Conservation (phyloP, 2,888 invertebrate genomes). For the Xylophagus ater region DNA sequence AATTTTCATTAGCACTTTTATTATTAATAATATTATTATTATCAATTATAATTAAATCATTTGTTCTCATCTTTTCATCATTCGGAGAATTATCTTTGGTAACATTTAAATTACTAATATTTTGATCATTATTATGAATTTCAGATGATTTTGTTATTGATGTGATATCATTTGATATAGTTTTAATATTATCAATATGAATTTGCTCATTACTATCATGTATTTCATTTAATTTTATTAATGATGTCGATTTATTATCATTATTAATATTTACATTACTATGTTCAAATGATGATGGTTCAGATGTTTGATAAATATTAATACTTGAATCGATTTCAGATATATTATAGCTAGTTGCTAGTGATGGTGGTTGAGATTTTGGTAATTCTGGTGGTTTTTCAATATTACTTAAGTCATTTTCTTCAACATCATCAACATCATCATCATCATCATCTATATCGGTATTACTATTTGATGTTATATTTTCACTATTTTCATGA, state of each 20-base stretch:
- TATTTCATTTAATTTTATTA: constrained; percentile 3
- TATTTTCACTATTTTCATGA: background rate
- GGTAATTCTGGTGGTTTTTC: constrained; percentile 24
- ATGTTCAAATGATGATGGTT: background rate
- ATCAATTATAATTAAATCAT: constrained; percentile 1
- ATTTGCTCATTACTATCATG: constrained; percentile 2
- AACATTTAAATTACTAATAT: constrained; percentile 24
- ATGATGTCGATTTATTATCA: constrained; percentile 5
- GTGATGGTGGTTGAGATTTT: constrained; percentile 23
- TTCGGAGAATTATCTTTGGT: constrained; percentile 28
- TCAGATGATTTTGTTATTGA: background rate
- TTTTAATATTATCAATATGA: background rate
- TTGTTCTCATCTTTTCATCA: constrained; percentile 24
- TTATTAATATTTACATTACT: background rate
- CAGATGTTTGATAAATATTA: background rate
- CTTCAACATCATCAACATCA: too few species aligned
- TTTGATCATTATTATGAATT: constrained; percentile 18
- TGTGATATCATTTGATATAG: constrained; percentile 1
- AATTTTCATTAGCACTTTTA: constrained; percentile 2
- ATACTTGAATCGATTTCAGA: background rate
- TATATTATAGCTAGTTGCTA: background rate
- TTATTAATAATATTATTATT: constrained; percentile 3
- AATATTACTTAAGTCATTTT: too few species aligned
- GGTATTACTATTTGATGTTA: background rate
- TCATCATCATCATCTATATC: constrained; percentile 17